Evolutionary conservation across 2,888 invertebrate species (phyloP).

Genomic region (Lepidonotus clava): DNA sequence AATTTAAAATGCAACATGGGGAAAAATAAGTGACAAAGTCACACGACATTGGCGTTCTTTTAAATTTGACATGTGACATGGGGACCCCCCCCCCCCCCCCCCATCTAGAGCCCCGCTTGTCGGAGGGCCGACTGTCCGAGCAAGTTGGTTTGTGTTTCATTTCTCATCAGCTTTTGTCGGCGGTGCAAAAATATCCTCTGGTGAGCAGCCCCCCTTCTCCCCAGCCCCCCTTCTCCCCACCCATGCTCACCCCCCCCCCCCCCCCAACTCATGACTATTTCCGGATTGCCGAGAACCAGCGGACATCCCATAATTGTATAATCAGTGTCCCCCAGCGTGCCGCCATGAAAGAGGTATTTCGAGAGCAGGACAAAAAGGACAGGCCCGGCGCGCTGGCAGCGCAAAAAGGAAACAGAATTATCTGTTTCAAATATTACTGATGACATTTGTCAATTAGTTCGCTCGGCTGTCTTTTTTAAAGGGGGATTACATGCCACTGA

Average conservation of each 20-base stretch:
- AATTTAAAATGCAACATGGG: no score
- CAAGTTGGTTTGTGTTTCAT: background rate
- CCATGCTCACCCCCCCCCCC: background rate
- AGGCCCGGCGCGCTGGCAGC: background rate
- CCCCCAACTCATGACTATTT: background rate
- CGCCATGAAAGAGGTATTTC: background rate
- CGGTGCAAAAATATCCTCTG: no score
- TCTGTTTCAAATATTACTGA: background rate
- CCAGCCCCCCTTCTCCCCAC: background rate
- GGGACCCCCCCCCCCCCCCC: no score
- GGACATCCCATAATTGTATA: slow-evolving; percentile 4
- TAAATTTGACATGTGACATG: no score
- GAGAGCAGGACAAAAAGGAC: background rate
- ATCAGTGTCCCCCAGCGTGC: background rate
- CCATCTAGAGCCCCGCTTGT: no score
- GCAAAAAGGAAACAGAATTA: background rate
- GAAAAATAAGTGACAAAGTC: no score
- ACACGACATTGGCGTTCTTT: no score
- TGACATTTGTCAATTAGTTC: background rate
- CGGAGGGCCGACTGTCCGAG: no score
- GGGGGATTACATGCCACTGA: background rate
- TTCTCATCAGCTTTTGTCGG: background rate
- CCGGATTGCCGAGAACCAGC: background rate
- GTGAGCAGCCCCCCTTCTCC: background rate
- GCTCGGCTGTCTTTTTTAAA: background rate